Conservation (phyloP, 2,113 vertebrate genomes). For the Coptodon bakossiorum region DNA sequence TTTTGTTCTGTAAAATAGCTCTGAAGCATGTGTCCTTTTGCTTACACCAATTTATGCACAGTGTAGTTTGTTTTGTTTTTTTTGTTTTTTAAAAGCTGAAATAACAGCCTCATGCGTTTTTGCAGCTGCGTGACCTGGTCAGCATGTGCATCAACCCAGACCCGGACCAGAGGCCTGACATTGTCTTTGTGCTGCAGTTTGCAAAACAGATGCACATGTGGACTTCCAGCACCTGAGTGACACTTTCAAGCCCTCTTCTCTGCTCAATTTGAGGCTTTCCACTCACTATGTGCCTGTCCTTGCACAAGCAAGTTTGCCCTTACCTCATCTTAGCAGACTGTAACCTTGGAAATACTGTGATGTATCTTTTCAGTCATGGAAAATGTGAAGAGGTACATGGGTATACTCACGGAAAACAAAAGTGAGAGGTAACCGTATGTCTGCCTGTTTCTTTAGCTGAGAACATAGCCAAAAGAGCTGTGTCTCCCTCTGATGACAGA, state of each 20-base stretch:
- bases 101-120: background rate
- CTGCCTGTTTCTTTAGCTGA: background rate
- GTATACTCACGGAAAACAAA: background rate
- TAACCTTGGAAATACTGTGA: background rate
- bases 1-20: background rate
- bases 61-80: background rate
- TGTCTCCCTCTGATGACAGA: background rate
- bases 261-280: background rate
- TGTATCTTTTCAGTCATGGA: background rate
- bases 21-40: background rate
- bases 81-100: background rate
- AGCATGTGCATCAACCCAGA: conserved; percentile 55
- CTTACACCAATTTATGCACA: background rate
- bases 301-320: background rate
- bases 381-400: background rate
- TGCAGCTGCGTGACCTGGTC: conserved; percentile 45
- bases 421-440: background rate
- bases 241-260: background rate
- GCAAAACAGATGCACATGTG: conserved; percentile 51
- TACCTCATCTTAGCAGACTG: background rate
- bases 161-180: conserved; percentile 52
- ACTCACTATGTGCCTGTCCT: background rate
- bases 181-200: conserved; percentile 47
- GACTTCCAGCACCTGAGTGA: conserved; percentile 43
- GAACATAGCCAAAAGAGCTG: background rate